These are phyloP conservation scores for Bugulina stolonifera DNA, from an alignment of 2,888 invertebrate genomes.

Conservation along the genomic window DNA sequence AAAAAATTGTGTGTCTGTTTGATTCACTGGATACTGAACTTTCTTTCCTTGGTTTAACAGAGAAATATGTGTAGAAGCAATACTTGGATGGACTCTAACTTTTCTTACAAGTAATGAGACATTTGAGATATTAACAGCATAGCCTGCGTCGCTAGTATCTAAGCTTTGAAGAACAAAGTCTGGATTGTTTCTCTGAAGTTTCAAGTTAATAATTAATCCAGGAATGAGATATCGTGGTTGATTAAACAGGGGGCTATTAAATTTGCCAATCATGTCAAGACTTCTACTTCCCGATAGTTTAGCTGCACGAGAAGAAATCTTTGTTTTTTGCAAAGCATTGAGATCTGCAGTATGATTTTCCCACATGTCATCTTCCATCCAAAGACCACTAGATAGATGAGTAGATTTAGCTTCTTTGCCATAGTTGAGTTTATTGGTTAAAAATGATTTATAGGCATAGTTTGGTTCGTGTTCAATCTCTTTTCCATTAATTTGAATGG, in stretches of 20 bases:
- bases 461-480: neutral
- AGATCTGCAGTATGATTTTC: neutral
- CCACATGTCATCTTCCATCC: neutral
- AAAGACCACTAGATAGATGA: neutral
- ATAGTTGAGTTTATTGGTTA: neutral
- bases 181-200: neutral
- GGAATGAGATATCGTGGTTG: neutral
- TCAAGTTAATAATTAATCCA: neutral
- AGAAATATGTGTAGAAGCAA: neutral
- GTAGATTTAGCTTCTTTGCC: neutral
- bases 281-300: neutral
- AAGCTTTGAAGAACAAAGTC: neutral
- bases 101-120: neutral
- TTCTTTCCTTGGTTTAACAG: neutral
- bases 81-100: neutral
- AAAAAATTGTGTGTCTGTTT: neutral
- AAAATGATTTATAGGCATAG: neutral
- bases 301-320: neutral
- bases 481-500: neutral
- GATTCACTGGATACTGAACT: neutral
- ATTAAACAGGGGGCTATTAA: neutral
- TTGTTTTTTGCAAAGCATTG: neutral
- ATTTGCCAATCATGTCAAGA: neutral
- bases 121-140: neutral
- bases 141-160: neutral